Evolutionary conservation across 1,140 invertebrate species (phyloP).

Genomic region (Radopholus similis): DNA sequence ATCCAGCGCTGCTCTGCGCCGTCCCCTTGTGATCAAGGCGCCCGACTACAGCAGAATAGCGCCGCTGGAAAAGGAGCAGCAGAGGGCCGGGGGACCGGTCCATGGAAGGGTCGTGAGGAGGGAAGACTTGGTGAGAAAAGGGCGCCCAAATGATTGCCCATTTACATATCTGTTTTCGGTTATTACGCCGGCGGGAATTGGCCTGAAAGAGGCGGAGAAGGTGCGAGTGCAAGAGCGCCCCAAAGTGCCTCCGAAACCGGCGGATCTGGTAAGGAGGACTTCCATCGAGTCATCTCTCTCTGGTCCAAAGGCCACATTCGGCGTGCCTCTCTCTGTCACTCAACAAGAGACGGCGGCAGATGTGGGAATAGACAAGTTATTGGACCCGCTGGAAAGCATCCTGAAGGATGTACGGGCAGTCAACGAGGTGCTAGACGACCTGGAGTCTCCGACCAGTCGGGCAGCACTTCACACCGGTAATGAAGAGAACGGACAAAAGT

Average conservation of each 20-base stretch:
- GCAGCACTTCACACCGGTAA: background rate
- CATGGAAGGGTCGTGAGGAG: background rate
- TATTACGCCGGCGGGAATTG: background rate
- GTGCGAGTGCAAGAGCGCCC: conserved; percentile 15
- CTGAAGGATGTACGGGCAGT: conserved; percentile 31
- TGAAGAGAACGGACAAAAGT: background rate
- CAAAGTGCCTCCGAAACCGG: conserved; percentile 39
- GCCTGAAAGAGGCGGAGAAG: background rate
- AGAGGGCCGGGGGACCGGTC: background rate
- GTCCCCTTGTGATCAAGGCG: background rate
- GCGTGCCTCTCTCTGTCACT: no score
- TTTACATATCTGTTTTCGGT: background rate
- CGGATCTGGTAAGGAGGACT: no score
- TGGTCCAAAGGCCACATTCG: no score
- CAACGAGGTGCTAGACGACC: conserved; percentile 7
- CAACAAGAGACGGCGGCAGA: background rate
- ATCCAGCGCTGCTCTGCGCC: conserved; percentile 15
- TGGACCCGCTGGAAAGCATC: conserved; percentile 41
- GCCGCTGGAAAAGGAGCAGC: no score
- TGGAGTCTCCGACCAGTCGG: background rate
- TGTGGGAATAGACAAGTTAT: conserved; percentile 1
- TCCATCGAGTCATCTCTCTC: no score
- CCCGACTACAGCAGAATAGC: no score
- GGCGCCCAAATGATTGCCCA: background rate
- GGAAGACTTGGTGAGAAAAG: background rate